Evolutionary conservation across 2,888 invertebrate genomes (phyloP), one percentile per base, ranked within the genome.

Genomic region (Drepanosiphum platanoidis): DNA sequence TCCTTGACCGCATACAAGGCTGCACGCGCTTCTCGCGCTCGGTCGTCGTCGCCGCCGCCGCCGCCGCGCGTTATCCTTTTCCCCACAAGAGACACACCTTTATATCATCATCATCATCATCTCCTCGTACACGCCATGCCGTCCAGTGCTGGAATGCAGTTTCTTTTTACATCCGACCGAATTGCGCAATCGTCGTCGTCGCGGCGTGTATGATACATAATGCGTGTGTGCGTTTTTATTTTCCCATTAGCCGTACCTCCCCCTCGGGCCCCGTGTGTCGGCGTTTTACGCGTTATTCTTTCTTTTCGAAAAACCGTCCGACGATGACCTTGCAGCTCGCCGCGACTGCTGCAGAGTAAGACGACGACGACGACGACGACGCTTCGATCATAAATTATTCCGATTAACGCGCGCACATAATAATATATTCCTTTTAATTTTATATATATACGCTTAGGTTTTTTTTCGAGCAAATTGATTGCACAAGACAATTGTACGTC

Each of bases 1-100:
- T 84, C 84, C 84, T 84, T 84, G 84, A 84, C 84, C 84, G 84
- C 77, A 52, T 75, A 68, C 84, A 66, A 84, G 84, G 84, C 84
- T 84, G 77, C 83, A n/a, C n/a, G 58, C 36, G 58, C 36, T 81
- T 81, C 52, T 9, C 71, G 34, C 7, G 34, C 7, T 61, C 58
- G 80, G 58, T 80, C 30, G 58, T 80, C 80, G 15, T 46, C n/a
- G n/a, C n/a, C n/a, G n/a, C n/a, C n/a, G n/a, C n/a, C n/a, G n/a
- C n/a, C 82, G 32, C 42, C 72, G 42, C 72, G 8, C 39, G 39
- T n/a, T 71, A 42, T 82, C 74, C 64, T 83, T 75, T 74, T 74
- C 61, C 80, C 30, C 36, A 58, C 32, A n/a, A n/a, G n/a, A n/a
- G 46, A 74, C 83, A 74, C 83, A 46, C 72, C 83, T 83, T 74